Evolutionary conservation across 2,888 invertebrate species (phyloP).

Genomic region (Apantesis nais): DNA sequence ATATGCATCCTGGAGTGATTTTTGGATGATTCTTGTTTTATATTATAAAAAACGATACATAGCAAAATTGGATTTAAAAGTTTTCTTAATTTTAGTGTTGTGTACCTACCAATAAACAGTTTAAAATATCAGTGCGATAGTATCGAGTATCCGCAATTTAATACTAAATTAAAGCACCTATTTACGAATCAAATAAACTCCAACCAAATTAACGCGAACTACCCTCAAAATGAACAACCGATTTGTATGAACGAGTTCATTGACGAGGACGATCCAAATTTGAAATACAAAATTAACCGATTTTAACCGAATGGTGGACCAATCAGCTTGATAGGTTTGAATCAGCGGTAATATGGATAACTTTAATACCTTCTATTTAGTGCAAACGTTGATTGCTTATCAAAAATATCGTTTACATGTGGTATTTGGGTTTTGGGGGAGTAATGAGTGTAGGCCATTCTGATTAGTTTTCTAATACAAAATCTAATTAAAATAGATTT

Average conservation of each 20-base stretch:
- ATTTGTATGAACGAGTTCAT: constrained; percentile 17
- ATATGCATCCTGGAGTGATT: background rate
- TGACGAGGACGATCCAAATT: constrained; percentile 45
- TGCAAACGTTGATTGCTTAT: constrained; percentile 38
- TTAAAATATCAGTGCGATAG: background rate
- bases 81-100: background rate
- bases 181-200: constrained; percentile 22
- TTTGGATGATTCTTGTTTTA: background rate
- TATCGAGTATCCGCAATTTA: background rate
- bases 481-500: background rate
- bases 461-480: background rate
- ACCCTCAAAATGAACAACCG: constrained; percentile 13
- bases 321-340: constrained; percentile 36
- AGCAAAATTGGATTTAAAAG: no score
- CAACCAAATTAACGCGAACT: constrained; percentile 20
- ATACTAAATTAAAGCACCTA: constrained; percentile 34
- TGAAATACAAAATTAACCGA: constrained; percentile 47
- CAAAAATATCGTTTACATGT: constrained; percentile 30
- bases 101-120: background rate
- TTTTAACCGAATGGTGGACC: constrained; percentile 16
- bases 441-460: background rate
- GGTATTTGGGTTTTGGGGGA: constrained; percentile 23
- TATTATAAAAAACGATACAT: background rate
- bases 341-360: constrained; percentile 13
- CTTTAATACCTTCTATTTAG: constrained; percentile 42